Base-by-base conservation (phyloP, 2,113 vertebrate genomes). In the Turnix velox region DNA sequence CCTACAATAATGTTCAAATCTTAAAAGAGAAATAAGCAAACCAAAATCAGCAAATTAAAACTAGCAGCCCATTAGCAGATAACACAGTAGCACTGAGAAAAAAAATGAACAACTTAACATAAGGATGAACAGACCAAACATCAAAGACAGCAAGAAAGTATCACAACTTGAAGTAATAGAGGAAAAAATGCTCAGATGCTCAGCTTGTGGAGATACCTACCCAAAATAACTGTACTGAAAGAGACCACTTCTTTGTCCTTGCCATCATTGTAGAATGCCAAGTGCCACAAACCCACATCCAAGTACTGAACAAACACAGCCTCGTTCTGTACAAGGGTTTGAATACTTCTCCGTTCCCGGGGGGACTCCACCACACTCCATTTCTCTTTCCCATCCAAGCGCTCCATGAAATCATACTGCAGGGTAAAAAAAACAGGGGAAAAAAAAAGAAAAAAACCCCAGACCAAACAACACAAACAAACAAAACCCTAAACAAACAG, bases 381-480 rank as follows among this genome's bases (percentile, higher is more conserved):
- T 95, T 99, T 99, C 98, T 99, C 99, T 62, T 99, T 99, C 46
- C 99, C 99, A 8, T 99, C 99, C 96, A 99, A 96, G 25, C 99
- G 98, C 58, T 99, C 99, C 99, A 99, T 99, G 94, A 99, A 99
- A 95, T 99, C 99, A 58, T 99, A 99, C 99, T 99, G 94, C 43
- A 87, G 79, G 35, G 40, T 40, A 19, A 27, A 85, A 37, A 37
- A 61, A 52, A 54, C 79, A 33, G 25, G 35, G 0, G 6, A 23
- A 35, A 16, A n/a, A 25, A 27, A 7, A 24, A 12, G 5, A 20
- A 68, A 18, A 30, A 23, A 28, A 22, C 49, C n/a, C 9, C n/a
- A 35, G 54, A 28, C 18, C 40, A 80, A 51, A n/a, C 10, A 42
- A 42, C 58, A 84, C 43, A 77, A 63, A 90, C 63, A 73, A 81